Evolutionary conservation across 1,140 invertebrate species (phyloP).

Genomic region (Drosophila asahinai): DNA sequence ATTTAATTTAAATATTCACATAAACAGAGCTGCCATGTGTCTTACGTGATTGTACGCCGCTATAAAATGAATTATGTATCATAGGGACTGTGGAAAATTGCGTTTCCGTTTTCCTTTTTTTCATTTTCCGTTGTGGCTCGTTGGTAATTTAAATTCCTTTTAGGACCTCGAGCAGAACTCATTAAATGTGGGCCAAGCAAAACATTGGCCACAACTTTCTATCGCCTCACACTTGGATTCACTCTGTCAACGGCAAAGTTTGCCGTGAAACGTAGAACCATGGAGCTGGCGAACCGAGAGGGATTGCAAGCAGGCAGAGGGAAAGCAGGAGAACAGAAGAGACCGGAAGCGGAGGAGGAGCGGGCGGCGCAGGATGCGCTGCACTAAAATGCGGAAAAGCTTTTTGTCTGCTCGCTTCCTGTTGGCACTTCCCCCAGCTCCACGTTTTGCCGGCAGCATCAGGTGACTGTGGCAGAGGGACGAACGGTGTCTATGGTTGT

Average conservation of each 20-base stretch:
- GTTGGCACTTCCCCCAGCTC: constrained; percentile 3
- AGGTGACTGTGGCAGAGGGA: background rate
- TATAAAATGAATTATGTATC: constrained; percentile 24
- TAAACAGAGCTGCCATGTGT: background rate
- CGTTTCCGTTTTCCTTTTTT: background rate
- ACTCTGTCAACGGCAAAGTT: constrained; percentile 42
- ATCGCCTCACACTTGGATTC: constrained; percentile 44
- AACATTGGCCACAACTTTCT: constrained; percentile 42
- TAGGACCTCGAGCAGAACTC: constrained; percentile 24
- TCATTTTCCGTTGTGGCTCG: constrained; percentile 8
- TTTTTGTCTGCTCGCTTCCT: constrained; percentile 63
- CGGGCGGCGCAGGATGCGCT: constrained; percentile 13
- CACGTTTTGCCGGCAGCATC: constrained; percentile 3
- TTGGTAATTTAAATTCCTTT: constrained; percentile 40
- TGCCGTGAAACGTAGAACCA: background rate
- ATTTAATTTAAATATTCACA: constrained; percentile 5
- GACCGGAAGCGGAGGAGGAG: background rate
- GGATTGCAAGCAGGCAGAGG: background rate
- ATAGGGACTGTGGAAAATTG: constrained; percentile 1
- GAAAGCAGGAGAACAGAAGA: background rate
- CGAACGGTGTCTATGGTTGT: constrained; percentile 6
- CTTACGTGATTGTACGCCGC: background rate
- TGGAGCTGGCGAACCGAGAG: background rate
- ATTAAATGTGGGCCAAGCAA: constrained; percentile 66
- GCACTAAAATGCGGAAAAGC: constrained; percentile 69